Percentiles rank a stretch among this genome's conserved stretches.
These are phyloP conservation scores for Pongo pygmaeus DNA, from an alignment of 2,113 vertebrate species.

Conservation along the genomic window DNA sequence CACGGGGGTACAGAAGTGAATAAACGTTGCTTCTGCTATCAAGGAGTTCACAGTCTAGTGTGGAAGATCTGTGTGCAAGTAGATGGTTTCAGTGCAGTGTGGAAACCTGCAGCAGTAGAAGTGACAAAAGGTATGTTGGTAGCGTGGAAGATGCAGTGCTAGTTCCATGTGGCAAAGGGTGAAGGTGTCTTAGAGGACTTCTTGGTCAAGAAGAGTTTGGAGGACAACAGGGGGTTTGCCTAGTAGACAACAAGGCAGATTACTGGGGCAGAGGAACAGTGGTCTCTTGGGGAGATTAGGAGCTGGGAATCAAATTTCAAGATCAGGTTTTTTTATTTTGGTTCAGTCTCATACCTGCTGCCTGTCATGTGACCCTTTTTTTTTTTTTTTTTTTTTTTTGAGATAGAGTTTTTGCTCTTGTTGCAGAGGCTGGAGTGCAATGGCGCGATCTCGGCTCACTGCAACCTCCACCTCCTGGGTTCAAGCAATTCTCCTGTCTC, in stretches of 20 bases:
- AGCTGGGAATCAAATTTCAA: background rate
- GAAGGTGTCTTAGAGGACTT: background rate
- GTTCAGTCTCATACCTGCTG: background rate
- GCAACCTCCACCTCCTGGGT: too few species aligned
- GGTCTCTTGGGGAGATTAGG: background rate
- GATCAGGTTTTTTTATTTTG: background rate
- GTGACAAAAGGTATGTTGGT: background rate
- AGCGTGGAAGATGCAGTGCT: background rate
- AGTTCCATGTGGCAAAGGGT: background rate
- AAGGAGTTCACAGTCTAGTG: background rate
- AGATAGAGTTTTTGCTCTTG: too few species aligned
- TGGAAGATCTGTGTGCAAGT: background rate
- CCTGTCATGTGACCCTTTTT: background rate
- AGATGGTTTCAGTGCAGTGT: background rate
- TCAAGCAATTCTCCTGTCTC: too few species aligned
- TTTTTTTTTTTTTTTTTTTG: background rate
- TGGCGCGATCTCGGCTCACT: too few species aligned
- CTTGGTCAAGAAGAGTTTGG: background rate
- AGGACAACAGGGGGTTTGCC: background rate
- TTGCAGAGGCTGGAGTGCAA: too few species aligned
- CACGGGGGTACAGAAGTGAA: background rate
- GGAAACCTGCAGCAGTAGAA: background rate
- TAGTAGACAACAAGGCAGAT: background rate
- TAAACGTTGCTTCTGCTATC: background rate
- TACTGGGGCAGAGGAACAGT: background rate